Conservation (phyloP, 30 jellyfish, hydroid and myxozoan species). For the Pseudorhiza aurosa region DNA sequence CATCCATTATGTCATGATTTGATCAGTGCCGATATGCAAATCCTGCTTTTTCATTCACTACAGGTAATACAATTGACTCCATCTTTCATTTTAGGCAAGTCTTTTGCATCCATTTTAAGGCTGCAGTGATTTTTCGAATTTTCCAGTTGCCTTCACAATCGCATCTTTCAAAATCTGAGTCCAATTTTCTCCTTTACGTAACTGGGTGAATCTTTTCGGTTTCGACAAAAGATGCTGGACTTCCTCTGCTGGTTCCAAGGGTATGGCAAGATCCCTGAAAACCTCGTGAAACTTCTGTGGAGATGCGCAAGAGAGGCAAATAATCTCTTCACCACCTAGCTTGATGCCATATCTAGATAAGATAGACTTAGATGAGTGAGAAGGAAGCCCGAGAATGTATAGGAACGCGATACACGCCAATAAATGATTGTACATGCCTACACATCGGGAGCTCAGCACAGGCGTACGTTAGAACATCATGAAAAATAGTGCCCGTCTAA, state of each 20-base stretch:
- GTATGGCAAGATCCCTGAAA: conserved; percentile 18
- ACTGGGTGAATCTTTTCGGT: conserved; percentile 10
- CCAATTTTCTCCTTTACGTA: conserved; percentile 53
- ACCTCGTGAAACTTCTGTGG: conserved; percentile 63
- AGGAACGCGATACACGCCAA: too few relatives aligned
- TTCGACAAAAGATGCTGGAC: conserved; percentile 6
- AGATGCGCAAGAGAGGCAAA: conserved; percentile 47
- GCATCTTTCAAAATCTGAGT: neutral
- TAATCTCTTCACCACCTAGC: neutral
- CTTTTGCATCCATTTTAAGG: too few relatives aligned
- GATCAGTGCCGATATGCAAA: too few relatives aligned
- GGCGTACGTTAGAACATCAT: too few relatives aligned
- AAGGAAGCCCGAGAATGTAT: too few relatives aligned
- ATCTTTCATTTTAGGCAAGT: too few relatives aligned
- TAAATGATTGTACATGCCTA: too few relatives aligned
- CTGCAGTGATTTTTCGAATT: too few relatives aligned
- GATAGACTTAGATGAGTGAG: neutral
- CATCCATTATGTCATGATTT: neutral
- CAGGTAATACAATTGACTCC: too few relatives aligned
- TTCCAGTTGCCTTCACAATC: conserved; percentile 21
- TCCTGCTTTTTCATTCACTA: too few relatives aligned
- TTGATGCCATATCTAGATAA: conserved; percentile 19
- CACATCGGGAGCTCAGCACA: too few relatives aligned
- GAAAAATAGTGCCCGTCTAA: too few relatives aligned
- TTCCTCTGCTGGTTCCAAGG: conserved; percentile 11